These are phyloP conservation scores for Erythrocercus mccallii DNA, from an alignment of 2,113 vertebrate species.

Conservation along the genomic window DNA sequence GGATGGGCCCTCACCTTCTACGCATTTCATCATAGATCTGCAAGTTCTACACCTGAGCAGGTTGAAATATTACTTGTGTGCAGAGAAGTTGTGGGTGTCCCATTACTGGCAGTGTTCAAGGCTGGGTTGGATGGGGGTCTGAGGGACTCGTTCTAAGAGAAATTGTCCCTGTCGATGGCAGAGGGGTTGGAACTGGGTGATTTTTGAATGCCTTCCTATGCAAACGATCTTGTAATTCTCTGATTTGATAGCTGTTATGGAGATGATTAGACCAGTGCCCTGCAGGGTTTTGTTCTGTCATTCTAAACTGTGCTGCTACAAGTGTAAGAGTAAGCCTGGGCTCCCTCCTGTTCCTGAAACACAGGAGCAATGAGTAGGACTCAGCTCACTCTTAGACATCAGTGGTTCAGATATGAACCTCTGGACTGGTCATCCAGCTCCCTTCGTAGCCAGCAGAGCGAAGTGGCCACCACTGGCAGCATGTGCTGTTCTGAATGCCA, in stretches of 20 bases:
- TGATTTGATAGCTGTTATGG: neutral
- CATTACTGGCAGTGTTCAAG: neutral
- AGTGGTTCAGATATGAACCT: fast-evolving
- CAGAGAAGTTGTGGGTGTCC: neutral
- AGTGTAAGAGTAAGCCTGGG: neutral
- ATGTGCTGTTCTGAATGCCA: neutral
- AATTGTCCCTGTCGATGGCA: neutral
- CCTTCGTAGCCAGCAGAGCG: neutral
- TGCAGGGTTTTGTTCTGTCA: neutral
- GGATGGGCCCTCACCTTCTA: neutral
- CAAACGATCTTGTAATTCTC: neutral
- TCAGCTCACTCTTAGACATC: neutral
- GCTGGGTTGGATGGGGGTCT: neutral
- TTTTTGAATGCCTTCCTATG: neutral
- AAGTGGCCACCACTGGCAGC: neutral
- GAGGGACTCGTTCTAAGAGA: neutral
- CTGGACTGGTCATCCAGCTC: neutral
- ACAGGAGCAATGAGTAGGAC: fast-evolving
- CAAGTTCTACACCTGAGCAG: too few species aligned
- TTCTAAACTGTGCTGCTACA: neutral
- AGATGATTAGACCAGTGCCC: fast-evolving
- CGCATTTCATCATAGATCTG: fast-evolving
- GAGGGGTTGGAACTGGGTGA: neutral
- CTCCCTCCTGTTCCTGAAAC: fast-evolving
- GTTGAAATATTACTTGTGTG: neutral